These are phyloP conservation scores for Sinelater perroti DNA, from an alignment of 2,888 invertebrate genomes.

Conservation along the genomic window DNA sequence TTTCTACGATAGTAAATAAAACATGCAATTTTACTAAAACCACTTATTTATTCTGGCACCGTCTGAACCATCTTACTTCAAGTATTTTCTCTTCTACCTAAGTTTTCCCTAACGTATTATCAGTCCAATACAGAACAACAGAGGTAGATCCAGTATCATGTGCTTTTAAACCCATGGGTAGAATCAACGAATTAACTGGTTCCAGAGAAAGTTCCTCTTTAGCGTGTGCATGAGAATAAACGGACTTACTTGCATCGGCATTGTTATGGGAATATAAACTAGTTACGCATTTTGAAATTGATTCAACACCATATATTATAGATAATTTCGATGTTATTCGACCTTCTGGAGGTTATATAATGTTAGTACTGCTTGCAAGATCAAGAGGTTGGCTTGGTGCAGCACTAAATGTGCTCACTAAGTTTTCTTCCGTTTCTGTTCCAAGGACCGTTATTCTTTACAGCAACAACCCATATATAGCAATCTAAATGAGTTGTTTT, in stretches of 20 bases:
- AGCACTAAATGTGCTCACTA: constrained; percentile 81
- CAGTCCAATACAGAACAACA: constrained; percentile 95
- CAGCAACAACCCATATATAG: constrained; percentile 80
- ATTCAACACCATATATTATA: constrained; percentile 80
- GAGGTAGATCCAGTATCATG: constrained; percentile 89
- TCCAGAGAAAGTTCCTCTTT: constrained; percentile 69
- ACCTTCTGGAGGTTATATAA: constrained; percentile 68
- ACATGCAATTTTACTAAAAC: no score
- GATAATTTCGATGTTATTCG: constrained; percentile 83
- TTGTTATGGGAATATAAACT: constrained; percentile 91
- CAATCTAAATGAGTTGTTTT: constrained; percentile 68
- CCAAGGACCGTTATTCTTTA: constrained; percentile 83
- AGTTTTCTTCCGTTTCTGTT: constrained; percentile 77
- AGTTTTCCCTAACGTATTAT: constrained; percentile 85
- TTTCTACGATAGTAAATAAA: no score
- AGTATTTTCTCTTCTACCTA: constrained; percentile 85
- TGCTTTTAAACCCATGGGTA: constrained; percentile 88
- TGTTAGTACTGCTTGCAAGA: constrained; percentile 81
- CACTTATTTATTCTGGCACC: no score
- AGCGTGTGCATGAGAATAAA: constrained; percentile 91
- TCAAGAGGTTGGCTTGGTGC: constrained; percentile 85
- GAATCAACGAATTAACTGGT: constrained; percentile 73
- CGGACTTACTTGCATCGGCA: constrained; percentile 89
- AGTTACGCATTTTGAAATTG: constrained; percentile 94
- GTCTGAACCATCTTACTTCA: constrained; percentile 97